These are phyloP conservation scores for Oryzias javanicus DNA, from an alignment of 2,113 vertebrate genomes.

Conservation along the genomic window DNA sequence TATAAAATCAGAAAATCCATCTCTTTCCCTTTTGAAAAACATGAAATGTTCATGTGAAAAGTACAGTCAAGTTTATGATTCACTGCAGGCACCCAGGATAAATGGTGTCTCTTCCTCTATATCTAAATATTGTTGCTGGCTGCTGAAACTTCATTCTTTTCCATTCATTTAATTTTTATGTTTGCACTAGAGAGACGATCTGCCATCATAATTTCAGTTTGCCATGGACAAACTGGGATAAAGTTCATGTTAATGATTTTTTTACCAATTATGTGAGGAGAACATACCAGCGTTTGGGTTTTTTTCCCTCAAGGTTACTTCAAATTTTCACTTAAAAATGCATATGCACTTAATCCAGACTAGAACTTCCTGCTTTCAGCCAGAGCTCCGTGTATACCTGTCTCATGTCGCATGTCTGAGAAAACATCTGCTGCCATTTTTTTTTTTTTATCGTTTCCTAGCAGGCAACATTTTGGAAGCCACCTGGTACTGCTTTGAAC, in stretches of 20 bases:
- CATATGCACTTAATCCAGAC: not conserved
- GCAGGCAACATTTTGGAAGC: not conserved
- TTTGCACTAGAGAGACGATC: not conserved
- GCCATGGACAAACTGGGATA: no score
- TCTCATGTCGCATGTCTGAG: not conserved
- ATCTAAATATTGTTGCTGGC: constrained; percentile 41
- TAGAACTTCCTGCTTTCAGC: not conserved
- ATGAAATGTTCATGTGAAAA: constrained; percentile 19
- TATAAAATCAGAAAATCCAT: not conserved
- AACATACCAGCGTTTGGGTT: no score
- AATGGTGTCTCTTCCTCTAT: constrained; percentile 26
- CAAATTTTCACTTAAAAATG: not conserved
- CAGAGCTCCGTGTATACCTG: not conserved
- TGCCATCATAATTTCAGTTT: no score
- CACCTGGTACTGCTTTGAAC: not conserved
- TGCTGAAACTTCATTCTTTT: not conserved
- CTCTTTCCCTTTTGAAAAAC: constrained; percentile 1
- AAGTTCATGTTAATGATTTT: no score
- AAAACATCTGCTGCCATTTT: not conserved
- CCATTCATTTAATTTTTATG: not conserved
- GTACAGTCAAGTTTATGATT: constrained; percentile 38
- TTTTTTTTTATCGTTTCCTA: not conserved
- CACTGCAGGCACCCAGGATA: constrained; percentile 38
- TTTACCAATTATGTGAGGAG: no score
- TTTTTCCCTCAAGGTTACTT: not conserved